These are phyloP conservation scores for Hippoglossus hippoglossus DNA, from an alignment of 2,797 vertebrate species.

Conservation along the genomic window DNA sequence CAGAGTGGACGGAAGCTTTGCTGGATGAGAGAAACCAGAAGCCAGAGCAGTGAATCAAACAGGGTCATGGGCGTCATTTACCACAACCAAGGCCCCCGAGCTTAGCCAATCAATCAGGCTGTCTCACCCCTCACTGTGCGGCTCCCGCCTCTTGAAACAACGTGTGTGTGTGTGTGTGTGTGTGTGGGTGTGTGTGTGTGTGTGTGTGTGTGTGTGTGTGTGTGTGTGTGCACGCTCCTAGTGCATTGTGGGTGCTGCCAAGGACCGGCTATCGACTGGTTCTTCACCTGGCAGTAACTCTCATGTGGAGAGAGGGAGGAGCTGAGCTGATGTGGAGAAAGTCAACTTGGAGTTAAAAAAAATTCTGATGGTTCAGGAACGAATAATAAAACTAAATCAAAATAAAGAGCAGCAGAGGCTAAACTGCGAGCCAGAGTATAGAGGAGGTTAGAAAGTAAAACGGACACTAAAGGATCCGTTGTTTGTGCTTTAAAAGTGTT, in stretches of 20 bases:
- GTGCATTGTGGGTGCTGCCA: slow-evolving; percentile 24
- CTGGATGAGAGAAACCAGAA: slow-evolving; percentile 9
- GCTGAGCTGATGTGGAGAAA: neutral
- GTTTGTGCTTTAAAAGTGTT: too few relatives aligned
- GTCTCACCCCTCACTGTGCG: slow-evolving; percentile 31
- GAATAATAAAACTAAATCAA: too few relatives aligned
- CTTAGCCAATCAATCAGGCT: slow-evolving; percentile 51
- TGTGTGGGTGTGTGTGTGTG: too few relatives aligned
- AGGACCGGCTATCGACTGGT: slow-evolving; percentile 41
- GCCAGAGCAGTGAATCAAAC: slow-evolving; percentile 48
- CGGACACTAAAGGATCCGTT: too few relatives aligned
- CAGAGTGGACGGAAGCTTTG: neutral
- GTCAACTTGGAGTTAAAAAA: too few relatives aligned
- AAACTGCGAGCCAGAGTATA: too few relatives aligned
- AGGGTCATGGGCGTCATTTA: slow-evolving; percentile 47
- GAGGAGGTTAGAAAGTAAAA: too few relatives aligned
- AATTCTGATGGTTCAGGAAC: too few relatives aligned
- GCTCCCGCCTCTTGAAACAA: slow-evolving; percentile 29
- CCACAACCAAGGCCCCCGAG: slow-evolving; percentile 32
- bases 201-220: too few relatives aligned
- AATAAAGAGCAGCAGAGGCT: too few relatives aligned
- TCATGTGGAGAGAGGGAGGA: neutral
- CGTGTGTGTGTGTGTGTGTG: too few relatives aligned
- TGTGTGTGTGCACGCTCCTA: neutral
- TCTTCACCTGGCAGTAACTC: slow-evolving; percentile 41